Percentiles rank a stretch among this genome's conserved stretches.
Evolutionary conservation across 2,797 vertebrate genomes (phyloP).

Genomic region (Anas flavirostris): DNA sequence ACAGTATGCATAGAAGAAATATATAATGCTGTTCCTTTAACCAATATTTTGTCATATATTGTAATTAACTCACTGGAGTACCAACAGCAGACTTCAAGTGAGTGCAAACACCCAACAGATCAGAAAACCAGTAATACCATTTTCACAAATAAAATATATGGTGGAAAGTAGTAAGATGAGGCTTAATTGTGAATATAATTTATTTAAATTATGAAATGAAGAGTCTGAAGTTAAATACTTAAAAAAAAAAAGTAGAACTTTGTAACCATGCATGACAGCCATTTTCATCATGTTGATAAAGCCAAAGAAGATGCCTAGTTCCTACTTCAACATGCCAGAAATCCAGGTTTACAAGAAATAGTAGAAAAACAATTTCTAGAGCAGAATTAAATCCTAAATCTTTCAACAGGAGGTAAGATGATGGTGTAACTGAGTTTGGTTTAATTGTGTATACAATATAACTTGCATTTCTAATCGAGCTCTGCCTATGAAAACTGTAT

Average conservation of each 20-base stretch:
- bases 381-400: background rate
- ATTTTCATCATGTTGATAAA: background rate
- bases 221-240: background rate
- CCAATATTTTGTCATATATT: background rate
- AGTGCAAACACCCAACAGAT: background rate
- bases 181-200: background rate
- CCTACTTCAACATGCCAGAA: background rate
- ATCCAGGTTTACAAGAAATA: background rate
- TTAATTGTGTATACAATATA: background rate
- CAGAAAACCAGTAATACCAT: background rate
- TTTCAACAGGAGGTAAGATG: background rate
- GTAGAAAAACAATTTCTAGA: background rate
- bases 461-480: background rate
- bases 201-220: background rate
- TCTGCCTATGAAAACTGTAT: background rate
- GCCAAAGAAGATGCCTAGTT: background rate
- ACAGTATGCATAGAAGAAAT: background rate
- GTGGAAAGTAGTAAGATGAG: background rate
- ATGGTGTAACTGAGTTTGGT: background rate
- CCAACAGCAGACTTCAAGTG: background rate
- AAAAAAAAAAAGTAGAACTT: background rate
- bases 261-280: background rate
- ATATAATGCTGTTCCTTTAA: background rate
- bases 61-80: background rate
- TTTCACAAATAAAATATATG: background rate